Evolutionary conservation across 2,797 vertebrate species (phyloP).

Genomic region (Glyptemys insculpta): DNA sequence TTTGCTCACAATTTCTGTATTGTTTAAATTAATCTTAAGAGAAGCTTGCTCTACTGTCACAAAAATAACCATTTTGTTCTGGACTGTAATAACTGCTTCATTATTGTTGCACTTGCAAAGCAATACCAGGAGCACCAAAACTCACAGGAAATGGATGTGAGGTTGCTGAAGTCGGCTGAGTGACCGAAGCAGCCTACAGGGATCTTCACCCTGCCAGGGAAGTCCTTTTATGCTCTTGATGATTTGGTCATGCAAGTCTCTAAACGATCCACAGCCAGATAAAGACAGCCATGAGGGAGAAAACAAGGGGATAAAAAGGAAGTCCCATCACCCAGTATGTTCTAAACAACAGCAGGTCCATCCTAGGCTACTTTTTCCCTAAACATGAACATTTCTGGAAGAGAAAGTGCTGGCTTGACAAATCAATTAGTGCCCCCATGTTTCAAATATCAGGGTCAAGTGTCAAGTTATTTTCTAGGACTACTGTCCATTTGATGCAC

Average conservation of each 20-base stretch:
- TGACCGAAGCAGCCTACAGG: constrained; percentile 93
- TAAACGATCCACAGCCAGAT: constrained; percentile 78
- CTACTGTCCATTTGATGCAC: neutral
- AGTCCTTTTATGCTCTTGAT: constrained; percentile 97
- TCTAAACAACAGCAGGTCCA: constrained; percentile 20
- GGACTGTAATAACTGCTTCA: constrained; percentile 13
- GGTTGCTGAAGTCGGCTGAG: constrained; percentile 92
- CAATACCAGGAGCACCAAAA: constrained; percentile 68
- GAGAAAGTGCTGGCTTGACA: neutral
- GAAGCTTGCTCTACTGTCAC: neutral
- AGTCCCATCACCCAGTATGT: constrained; percentile 36
- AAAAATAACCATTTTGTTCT: neutral
- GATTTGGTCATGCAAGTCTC: constrained; percentile 98
- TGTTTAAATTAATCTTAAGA: neutral
- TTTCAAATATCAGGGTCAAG: neutral
- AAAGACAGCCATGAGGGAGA: constrained; percentile 55
- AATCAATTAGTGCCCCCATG: neutral
- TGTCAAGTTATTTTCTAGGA: neutral
- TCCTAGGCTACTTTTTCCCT: constrained; percentile 57
- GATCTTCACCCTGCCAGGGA: constrained; percentile 95
- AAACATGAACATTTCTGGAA: neutral
- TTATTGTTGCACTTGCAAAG: constrained; percentile 58
- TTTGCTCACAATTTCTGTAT: neutral
- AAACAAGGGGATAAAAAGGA: constrained; percentile 60
- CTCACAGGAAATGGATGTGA: constrained; percentile 93